phyloP scores from a whole-genome alignment of 2,797 vertebrate species.

The Tadarida brasiliensis region DNA sequence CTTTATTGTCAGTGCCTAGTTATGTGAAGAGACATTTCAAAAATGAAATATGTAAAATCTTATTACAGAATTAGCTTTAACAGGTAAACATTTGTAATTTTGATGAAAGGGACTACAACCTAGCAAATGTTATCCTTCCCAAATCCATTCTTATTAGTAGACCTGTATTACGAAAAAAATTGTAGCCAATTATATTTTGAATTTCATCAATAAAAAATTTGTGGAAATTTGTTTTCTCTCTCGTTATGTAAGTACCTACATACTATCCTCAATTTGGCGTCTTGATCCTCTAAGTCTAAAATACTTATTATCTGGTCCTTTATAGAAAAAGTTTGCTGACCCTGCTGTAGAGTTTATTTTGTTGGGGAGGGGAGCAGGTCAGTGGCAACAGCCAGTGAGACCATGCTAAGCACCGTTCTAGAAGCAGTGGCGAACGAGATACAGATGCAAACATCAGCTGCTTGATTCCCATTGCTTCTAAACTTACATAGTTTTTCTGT shows the following conservation, averaged over 20 bases:
- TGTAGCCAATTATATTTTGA: not conserved
- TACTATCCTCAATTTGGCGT: not conserved
- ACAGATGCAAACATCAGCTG: not conserved
- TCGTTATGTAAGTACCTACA: not conserved
- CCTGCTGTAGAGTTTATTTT: not conserved
- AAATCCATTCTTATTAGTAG: not conserved
- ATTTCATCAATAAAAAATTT: not conserved
- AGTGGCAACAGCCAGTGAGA: not conserved
- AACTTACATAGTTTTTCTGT: not conserved
- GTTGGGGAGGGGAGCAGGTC: too few species aligned
- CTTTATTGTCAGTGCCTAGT: not conserved
- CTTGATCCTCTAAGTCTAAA: not conserved
- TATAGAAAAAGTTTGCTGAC: not conserved
- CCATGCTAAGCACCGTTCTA: not conserved
- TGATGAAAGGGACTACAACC: not conserved
- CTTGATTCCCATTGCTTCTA: not conserved
- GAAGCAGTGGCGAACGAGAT: not conserved
- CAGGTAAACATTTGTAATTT: not conserved
- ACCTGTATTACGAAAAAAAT: not conserved
- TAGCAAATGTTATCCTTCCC: not conserved
- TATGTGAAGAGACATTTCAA: not conserved
- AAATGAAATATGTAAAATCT: not conserved
- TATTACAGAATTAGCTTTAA: not conserved
- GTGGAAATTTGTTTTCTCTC: constrained; percentile 10
- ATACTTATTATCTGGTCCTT: not conserved